These are phyloP conservation scores for Bombus impatiens DNA, from an alignment of 1,140 invertebrate species.

Conservation along the genomic window DNA sequence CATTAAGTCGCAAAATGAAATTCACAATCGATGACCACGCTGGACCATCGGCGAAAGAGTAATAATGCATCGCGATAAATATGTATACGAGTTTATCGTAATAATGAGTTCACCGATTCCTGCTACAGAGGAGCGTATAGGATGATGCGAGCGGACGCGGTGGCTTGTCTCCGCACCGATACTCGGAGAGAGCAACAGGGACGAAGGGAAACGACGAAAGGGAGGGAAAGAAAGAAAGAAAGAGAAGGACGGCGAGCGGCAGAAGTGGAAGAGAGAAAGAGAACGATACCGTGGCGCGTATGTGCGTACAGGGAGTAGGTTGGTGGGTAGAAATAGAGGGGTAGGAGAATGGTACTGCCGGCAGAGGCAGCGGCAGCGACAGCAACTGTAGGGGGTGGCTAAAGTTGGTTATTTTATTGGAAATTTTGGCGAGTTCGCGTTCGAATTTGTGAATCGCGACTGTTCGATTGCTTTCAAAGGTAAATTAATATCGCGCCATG, in stretches of 20 bases:
- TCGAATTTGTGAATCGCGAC: slow-evolving; percentile 70
- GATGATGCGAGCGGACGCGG: slow-evolving; percentile 31
- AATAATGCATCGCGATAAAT: slow-evolving; percentile 77
- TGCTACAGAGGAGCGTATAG: slow-evolving; percentile 37
- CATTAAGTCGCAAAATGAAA: slow-evolving; percentile 81
- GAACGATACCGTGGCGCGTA: not conserved
- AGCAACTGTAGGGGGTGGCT: slow-evolving; percentile 25
- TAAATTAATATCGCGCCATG: slow-evolving; percentile 73
- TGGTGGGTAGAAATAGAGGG: not conserved
- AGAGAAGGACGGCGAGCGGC: not conserved
- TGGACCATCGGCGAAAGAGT: slow-evolving; percentile 74
- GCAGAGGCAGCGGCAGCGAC: slow-evolving; percentile 25
- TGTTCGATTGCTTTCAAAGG: slow-evolving; percentile 72
- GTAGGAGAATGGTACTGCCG: slow-evolving; percentile 39
- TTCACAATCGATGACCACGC: slow-evolving; percentile 78
- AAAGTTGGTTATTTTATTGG: slow-evolving; percentile 71
- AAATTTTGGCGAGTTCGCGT: slow-evolving; percentile 67
- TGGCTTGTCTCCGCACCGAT: slow-evolving; percentile 20
- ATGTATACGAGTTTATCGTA: slow-evolving; percentile 77
- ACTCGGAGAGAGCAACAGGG: not conserved
- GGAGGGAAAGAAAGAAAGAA: too few species aligned
- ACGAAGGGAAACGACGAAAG: too few species aligned
- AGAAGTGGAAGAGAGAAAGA: not conserved
- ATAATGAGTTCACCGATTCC: slow-evolving; percentile 79
- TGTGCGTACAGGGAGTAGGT: slow-evolving; percentile 13